Conservation (phyloP, 2,797 vertebrate genomes). For the Clarias platycephalus region DNA sequence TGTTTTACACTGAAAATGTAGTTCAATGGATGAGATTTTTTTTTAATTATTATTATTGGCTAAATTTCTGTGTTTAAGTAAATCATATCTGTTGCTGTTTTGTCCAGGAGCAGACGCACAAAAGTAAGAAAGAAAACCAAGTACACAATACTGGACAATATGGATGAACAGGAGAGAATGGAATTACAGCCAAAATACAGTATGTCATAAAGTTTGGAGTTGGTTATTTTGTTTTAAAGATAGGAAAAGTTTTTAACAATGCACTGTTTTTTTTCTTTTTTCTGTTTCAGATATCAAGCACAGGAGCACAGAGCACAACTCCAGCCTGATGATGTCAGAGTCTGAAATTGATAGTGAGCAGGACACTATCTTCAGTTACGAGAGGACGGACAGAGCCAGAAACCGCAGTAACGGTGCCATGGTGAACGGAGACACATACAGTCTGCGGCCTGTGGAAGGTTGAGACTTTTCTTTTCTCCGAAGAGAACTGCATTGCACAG, state of each 20-base stretch:
- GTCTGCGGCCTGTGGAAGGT: constrained; percentile 73
- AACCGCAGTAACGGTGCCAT: constrained; percentile 67
- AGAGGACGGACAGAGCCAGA: constrained; percentile 73
- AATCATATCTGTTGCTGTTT: constrained; percentile 19
- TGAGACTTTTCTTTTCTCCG: constrained; percentile 38
- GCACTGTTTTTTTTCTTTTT: constrained; percentile 25
- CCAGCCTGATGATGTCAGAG: constrained; percentile 92
- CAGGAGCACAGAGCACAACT: constrained; percentile 90
- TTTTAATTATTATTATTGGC: background rate
- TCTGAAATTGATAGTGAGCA: constrained; percentile 92
- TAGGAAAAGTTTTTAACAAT: background rate
- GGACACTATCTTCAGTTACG: constrained; percentile 84
- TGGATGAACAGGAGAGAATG: constrained; percentile 91
- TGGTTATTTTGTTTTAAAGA: background rate
- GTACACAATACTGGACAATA: constrained; percentile 88
- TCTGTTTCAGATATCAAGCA: constrained; percentile 94
- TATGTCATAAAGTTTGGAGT: constrained; percentile 60
- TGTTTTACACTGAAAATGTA: constrained; percentile 6
- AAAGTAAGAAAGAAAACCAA: constrained; percentile 88
- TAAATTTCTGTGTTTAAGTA: background rate
- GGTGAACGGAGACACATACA: constrained; percentile 77
- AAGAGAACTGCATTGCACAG: background rate
- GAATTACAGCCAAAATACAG: constrained; percentile 87
- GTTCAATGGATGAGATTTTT: background rate
- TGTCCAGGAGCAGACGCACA: constrained; percentile 78